These are phyloP conservation scores for Isichthys henryi DNA, from an alignment of 2,113 vertebrate species.

Conservation along the genomic window DNA sequence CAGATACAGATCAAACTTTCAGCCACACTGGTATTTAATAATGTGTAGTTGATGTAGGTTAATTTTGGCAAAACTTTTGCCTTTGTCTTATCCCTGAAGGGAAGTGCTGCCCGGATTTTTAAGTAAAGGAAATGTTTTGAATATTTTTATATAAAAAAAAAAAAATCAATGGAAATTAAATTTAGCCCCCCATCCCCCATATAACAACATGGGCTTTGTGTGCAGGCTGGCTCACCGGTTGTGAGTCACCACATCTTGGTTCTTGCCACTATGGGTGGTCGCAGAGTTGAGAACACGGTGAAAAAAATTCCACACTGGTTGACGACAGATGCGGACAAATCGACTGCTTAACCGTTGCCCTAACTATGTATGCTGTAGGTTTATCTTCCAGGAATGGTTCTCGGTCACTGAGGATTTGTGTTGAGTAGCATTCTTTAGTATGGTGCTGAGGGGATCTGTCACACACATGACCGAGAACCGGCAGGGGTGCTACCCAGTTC, in stretches of 20 bases:
- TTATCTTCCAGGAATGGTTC: background rate
- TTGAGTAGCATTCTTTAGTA: background rate
- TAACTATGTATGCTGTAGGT: background rate
- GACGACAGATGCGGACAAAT: background rate
- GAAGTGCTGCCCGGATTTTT: background rate
- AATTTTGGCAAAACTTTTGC: background rate
- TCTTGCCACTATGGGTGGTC: background rate
- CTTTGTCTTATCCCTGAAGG: background rate
- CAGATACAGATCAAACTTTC: background rate
- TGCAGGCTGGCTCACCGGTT: background rate
- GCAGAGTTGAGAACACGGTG: background rate
- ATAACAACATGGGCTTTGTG: background rate
- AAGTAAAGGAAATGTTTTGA: background rate
- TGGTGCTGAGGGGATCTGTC: background rate
- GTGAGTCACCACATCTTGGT: background rate
- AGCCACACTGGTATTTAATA: background rate
- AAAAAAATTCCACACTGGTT: background rate
- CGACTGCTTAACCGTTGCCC: background rate
- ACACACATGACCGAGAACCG: background rate
- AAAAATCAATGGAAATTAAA: conserved; percentile 12
- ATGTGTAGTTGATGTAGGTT: background rate
- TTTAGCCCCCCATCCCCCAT: background rate
- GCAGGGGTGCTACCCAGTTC: background rate
- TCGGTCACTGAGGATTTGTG: background rate
- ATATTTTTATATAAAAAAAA: background rate